Base-by-base conservation (phyloP, 2,113 vertebrate species). In the Atherinomorus stipes region DNA sequence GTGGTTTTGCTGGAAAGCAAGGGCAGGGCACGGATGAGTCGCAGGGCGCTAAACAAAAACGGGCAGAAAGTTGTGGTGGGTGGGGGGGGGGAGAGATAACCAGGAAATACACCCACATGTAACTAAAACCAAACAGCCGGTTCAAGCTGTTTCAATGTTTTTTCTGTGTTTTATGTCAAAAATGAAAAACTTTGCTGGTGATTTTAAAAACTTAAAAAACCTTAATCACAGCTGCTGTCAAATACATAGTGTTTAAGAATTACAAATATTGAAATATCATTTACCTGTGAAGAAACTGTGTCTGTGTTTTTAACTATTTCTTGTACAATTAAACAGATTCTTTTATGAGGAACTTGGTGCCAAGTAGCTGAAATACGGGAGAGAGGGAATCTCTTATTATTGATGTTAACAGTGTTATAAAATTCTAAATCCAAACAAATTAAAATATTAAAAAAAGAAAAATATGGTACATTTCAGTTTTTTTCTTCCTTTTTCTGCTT, bases 301-400 rank as follows among this genome's bases (percentile, higher is more conserved):
- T 99, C 96, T 98, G 97, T 99, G 98, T 98, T 99, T 98, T 99
- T 98, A 99, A 98, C 96, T 97, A 96, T 97, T 98, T 98, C 97
- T 98, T 98, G 97, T 99, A 98, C 96, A 97, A 98, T 98, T 97
- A 96, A 98, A 98, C 96, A 96, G 97, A 97, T 97, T 96, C 96
- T 99, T 98, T 99, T 99, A 97, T 96, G 96, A 97, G 97, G 97
- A 98, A 96, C 96, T 96, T 98, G 97, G 96, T 97, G 96, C 97
- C 97, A 96, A 97, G 95, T 98, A 97, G 95, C 95, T 94, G 95
- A 96, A 86, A 96, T 95, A 96, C 94, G 88, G 95, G 95, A 95
- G 94, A 95, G 95, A 95, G 96, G 96, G 96, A 93, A 95, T 96
- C 95, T 98, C 96, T 98, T 98, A 95, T 93, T 97, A 96, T 97